Evolutionary conservation across 2,113 vertebrate genomes (phyloP), one percentile per base, ranked within the genome.

Genomic region (Athene cunicularia): DNA sequence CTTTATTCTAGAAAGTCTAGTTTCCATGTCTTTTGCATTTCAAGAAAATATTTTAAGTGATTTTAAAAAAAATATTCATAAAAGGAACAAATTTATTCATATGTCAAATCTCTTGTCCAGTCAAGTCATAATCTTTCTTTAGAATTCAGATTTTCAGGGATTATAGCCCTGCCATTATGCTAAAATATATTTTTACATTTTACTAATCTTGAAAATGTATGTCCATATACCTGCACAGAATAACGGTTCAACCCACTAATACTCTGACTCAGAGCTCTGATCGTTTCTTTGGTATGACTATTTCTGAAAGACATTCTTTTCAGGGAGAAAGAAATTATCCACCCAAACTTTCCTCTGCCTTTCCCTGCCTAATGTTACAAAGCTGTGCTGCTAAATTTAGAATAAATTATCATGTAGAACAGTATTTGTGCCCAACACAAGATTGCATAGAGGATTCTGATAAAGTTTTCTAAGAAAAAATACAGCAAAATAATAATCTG

Each of bases 131-230:
- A 93, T 95, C 52, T 97, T 92, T 85, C 88, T 91, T 94, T 80
- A 77, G 32, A 80, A 79, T 59, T 87, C 80, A 96, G 89, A 60
- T 96, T 81, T 96, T 93, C 93, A 80, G 60, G 95, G 53, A 89
- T 82, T 90, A 37, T 56, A 73, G 35, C n/a, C 43, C 49, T 86
- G n/a, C 33, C 72, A 39, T 92, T 95, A 80, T 55, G 18, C 64
- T 76, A 73, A 96, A 90, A 93, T 59, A 49, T 28, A 79, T 94
- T 94, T 97, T 93, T 81, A 74, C 43, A 73, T 89, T 67, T 88
- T 75, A 68, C 32, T 82, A 85, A 75, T 67, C 50, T 58, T 90
- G 26, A 63, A 80, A 95, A 74, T 77, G 52, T 49, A 77, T 83
- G 47, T 47, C 68, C 49, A 67, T 67, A 79, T 70, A 83, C 71